Evolutionary conservation across 2,113 vertebrate species (phyloP).

Genomic region (Climacteris rufus): DNA sequence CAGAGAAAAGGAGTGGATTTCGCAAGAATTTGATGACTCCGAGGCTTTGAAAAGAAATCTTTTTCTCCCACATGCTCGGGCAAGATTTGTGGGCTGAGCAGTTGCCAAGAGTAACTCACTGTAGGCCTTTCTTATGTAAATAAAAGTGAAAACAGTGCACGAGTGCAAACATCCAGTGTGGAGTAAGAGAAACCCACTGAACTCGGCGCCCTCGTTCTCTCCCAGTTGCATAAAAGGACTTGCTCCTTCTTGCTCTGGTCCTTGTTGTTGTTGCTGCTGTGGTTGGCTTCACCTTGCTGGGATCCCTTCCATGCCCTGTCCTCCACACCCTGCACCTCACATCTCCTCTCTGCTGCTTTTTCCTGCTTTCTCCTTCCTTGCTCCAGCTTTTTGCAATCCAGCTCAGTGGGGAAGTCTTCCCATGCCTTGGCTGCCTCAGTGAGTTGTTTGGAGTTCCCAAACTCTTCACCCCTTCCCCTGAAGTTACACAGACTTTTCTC

Average conservation of each 20-base stretch:
- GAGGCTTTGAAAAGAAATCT: slow-evolving; percentile 38
- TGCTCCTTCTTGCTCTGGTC: slow-evolving; percentile 20
- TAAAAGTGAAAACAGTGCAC: slow-evolving; percentile 46
- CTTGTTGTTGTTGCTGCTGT: neutral
- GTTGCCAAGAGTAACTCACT: slow-evolving; percentile 7
- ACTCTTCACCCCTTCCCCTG: neutral
- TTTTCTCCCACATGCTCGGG: slow-evolving; percentile 23
- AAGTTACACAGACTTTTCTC: neutral
- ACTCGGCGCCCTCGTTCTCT: neutral
- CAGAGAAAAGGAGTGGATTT: slow-evolving; percentile 17
- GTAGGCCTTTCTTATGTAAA: slow-evolving; percentile 18
- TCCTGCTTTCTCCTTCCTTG: neutral
- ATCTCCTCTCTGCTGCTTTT: neutral
- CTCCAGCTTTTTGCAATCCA: neutral
- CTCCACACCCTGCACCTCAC: neutral
- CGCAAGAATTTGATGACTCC: slow-evolving; percentile 20
- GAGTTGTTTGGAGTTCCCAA: neutral
- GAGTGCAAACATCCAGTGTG: neutral
- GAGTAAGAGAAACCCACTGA: slow-evolving; percentile 16
- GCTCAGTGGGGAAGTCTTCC: neutral
- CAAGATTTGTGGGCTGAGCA: neutral
- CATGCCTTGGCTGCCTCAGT: neutral
- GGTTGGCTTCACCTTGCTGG: neutral
- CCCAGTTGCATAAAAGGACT: slow-evolving; percentile 39
- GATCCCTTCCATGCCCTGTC: neutral